These are phyloP conservation scores for Galaxea fascicularis DNA, from an alignment of 92 coral and sea anemone genomes.

Conservation along the genomic window DNA sequence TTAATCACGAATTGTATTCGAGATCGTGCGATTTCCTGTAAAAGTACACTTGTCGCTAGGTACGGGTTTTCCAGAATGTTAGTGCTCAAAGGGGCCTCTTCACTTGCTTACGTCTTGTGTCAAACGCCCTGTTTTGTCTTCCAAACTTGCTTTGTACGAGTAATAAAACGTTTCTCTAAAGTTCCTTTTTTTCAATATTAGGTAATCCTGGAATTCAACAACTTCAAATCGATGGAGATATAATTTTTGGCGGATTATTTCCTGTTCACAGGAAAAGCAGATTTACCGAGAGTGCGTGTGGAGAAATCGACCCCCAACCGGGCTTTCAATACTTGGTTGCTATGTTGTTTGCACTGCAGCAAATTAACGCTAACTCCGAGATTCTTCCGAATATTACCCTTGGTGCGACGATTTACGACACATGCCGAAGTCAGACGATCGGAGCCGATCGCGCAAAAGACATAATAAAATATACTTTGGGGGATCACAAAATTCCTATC, in stretches of 20 bases:
- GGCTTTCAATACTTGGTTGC: slow-evolving; percentile 95
- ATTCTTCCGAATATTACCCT: slow-evolving; percentile 85
- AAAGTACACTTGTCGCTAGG: too few species aligned
- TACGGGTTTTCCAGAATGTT: too few species aligned
- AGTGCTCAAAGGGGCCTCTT: too few species aligned
- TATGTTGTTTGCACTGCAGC: slow-evolving; percentile 88
- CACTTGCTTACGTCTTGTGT: too few species aligned
- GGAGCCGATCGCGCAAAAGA: slow-evolving; percentile 96
- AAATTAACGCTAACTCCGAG: slow-evolving; percentile 81
- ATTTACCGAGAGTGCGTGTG: slow-evolving; percentile 85
- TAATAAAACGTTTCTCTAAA: not conserved
- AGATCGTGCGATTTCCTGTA: too few species aligned
- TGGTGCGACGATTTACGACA: slow-evolving; percentile 93
- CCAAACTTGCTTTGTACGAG: too few species aligned
- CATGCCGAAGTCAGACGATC: slow-evolving; percentile 95
- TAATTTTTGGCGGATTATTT: slow-evolving; percentile 88
- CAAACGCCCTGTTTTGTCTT: too few species aligned
- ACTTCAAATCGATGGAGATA: slow-evolving; percentile 73
- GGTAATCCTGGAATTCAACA: slow-evolving; percentile 22
- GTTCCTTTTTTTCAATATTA: not conserved
- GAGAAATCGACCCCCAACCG: slow-evolving; percentile 82
- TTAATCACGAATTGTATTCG: too few species aligned
- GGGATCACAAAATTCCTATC: slow-evolving; percentile 50
- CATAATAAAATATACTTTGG: slow-evolving; percentile 81
- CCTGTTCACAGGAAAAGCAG: slow-evolving; percentile 83